These are phyloP conservation scores for Manis javanica DNA, from an alignment of 2,797 vertebrate species.

Conservation along the genomic window DNA sequence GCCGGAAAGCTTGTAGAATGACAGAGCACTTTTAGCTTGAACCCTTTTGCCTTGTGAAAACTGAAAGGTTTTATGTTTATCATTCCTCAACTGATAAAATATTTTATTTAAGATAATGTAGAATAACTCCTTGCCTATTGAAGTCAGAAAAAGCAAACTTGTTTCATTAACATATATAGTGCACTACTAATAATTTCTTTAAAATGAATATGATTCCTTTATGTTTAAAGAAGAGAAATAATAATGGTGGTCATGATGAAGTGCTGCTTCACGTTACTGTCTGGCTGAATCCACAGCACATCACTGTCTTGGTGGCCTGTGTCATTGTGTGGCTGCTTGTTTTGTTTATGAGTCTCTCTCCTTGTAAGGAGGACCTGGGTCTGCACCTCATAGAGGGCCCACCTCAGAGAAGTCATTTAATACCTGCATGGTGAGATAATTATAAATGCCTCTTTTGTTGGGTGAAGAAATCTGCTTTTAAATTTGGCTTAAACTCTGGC, in stretches of 20 bases:
- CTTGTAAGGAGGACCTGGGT: neutral
- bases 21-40: slow-evolving; percentile 64
- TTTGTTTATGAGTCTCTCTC: neutral
- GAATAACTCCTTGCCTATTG: neutral
- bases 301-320: neutral
- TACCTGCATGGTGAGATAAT: neutral
- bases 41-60: slow-evolving; percentile 65
- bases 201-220: slow-evolving; percentile 38
- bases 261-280: neutral
- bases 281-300: neutral
- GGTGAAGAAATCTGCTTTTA: slow-evolving; percentile 61
- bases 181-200: slow-evolving; percentile 14
- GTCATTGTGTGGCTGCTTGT: neutral
- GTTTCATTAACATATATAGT: slow-evolving; percentile 64
- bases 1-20: slow-evolving; percentile 68
- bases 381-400: neutral
- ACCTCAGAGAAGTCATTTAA: neutral
- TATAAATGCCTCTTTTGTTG: slow-evolving; percentile 64
- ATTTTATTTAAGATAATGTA: slow-evolving; percentile 66
- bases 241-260: neutral
- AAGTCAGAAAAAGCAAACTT: slow-evolving; percentile 19
- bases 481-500: slow-evolving; percentile 53
- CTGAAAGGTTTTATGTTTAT: slow-evolving; percentile 42
- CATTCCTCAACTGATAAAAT: slow-evolving; percentile 70
- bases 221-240: slow-evolving; percentile 36